Conservation (phyloP, 2,797 vertebrate genomes). For the Sebastes paucispinis region DNA sequence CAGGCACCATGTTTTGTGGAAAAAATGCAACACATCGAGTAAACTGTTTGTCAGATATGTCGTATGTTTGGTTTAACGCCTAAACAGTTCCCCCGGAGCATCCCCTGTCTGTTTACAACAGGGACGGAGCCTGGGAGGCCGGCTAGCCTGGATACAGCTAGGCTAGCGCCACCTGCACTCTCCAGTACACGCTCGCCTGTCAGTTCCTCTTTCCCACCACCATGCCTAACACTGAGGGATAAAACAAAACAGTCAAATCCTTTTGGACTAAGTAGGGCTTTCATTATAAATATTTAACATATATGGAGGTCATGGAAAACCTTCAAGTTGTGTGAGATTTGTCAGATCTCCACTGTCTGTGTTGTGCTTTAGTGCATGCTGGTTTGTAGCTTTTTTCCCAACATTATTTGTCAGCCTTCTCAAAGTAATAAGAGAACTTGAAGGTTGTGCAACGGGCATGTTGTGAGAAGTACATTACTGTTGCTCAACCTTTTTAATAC, state of each 20-base stretch:
- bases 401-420: background rate
- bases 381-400: background rate
- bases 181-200: constrained; percentile 8
- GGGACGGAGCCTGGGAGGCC: constrained; percentile 45
- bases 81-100: constrained; percentile 81
- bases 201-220: background rate
- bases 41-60: constrained; percentile 85
- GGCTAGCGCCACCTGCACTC: constrained; percentile 60
- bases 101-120: constrained; percentile 77
- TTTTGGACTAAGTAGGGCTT: constrained; percentile 1
- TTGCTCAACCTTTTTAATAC: constrained; percentile 42
- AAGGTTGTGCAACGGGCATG: constrained; percentile 21
- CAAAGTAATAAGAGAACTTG: constrained; percentile 15
- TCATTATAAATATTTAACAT: constrained; percentile 25
- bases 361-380: background rate
- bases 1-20: constrained; percentile 67
- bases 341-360: background rate
- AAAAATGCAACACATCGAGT: constrained; percentile 74
- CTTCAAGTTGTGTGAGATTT: background rate
- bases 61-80: constrained; percentile 83
- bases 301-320: background rate
- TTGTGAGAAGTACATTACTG: constrained; percentile 18
- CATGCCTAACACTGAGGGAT: background rate
- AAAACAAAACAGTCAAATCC: background rate
- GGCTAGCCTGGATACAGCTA: constrained; percentile 34